Evolutionary conservation across 2,113 vertebrate species (phyloP), one percentile per base, ranked within the genome.

Genomic region (Pteropus alecto): DNA sequence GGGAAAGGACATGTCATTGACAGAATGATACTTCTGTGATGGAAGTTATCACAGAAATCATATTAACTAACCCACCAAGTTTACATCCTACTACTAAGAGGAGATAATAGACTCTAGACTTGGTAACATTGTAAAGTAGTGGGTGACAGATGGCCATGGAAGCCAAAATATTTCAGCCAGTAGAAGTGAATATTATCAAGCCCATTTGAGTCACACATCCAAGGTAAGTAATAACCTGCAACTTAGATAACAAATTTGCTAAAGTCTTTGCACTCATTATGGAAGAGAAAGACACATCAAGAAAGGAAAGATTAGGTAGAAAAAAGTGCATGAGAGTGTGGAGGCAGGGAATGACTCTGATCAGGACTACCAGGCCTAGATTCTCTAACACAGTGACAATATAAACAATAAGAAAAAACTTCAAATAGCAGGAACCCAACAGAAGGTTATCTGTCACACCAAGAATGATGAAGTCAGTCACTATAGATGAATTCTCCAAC

Each of bases 91-190:
- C 65, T 21, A 98, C 33, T 92, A 98, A 84, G 33, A 91, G 71
- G 19, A 79, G 70, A 78, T 97, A 97, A 28, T 3, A 8, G 22
- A 71, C 96, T 43, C 71, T 90, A 1, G 97, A 98, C 67, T 98
- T 97, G 33, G 96, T 98, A 77, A n/a, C 90, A 67, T 97, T 79
- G 83, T 98, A 99, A n/a, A 98, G 81, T 71, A 99, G 89, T 83
- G 98, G 98, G 4, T 97, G 91, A 93, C 98, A 98, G 22, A 99
- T 97, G 60, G 98, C 98, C 98, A 98, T 98, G 21, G 98, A 94
- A 76, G 97, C 98, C 83, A 99, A 97, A 67, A 98, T 51, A 12
- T 98, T 98, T 30, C 97, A 98, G 89, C 99, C 98, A 87, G 96
- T 97, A 43, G 98, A 98, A 28, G 97, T 98, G 73, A 98, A 98